phyloP scores from a whole-genome alignment of 1,140 invertebrate genomes.

The Bombus confusus region DNA sequence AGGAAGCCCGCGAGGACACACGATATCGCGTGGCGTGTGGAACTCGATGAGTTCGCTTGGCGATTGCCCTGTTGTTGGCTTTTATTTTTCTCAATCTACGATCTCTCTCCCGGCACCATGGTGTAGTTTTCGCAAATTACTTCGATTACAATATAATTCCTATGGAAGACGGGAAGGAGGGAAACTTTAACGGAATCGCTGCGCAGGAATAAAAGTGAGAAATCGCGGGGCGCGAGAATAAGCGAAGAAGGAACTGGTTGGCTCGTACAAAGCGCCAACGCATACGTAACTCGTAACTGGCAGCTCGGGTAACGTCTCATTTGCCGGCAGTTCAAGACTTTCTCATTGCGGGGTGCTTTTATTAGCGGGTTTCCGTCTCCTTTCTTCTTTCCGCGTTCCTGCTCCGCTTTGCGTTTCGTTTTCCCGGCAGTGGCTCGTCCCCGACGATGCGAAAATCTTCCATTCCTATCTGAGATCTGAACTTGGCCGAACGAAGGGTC shows the following conservation, averaged over 20 bases:
- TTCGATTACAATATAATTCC: conserved; percentile 66
- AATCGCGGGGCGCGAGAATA: conserved; percentile 40
- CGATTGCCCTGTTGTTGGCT: not conserved
- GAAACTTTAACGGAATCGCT: conserved; percentile 52
- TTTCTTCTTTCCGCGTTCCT: conserved; percentile 38
- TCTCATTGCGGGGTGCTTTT: conserved; percentile 68
- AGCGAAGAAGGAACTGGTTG: conserved; percentile 7
- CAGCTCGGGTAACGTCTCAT: conserved; percentile 14
- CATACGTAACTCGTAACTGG: conserved; percentile 55
- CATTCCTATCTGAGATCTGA: conserved; percentile 49
- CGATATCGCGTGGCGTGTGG: not conserved
- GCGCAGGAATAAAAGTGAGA: conserved; percentile 37
- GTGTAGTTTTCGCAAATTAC: conserved; percentile 58
- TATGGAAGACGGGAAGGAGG: not conserved
- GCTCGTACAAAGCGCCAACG: conserved; percentile 33
- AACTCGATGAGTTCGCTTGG: not conserved
- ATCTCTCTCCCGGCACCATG: not conserved
- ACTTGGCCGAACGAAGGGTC: not conserved
- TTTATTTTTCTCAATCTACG: not conserved
- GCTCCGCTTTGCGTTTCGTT: conserved; percentile 10
- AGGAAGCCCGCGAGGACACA: not conserved
- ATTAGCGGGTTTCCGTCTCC: conserved; percentile 59
- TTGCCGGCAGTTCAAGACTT: conserved; percentile 66
- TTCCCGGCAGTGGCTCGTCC: conserved; percentile 13
- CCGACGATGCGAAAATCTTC: conserved; percentile 25